Evolutionary conservation across 1,140 invertebrate genomes (phyloP).

Genomic region (Portunus trituberculatus): DNA sequence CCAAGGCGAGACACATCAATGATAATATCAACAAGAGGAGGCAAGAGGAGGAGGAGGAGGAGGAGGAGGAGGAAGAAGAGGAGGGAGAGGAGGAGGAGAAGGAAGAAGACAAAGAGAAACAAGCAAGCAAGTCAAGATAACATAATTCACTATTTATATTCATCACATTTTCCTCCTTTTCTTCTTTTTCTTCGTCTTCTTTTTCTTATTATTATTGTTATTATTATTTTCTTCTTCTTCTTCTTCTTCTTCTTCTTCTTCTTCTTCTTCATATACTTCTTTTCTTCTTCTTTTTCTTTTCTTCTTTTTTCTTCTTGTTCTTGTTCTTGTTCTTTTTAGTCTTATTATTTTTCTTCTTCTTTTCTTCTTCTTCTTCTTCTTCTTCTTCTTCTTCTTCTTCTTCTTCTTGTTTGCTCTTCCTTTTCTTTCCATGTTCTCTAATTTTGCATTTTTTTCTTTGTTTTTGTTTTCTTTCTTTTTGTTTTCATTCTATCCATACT

Average conservation of each 20-base stretch:
- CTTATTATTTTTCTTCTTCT: background rate
- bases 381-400: background rate
- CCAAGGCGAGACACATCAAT: too few species aligned
- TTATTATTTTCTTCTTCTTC: too few species aligned
- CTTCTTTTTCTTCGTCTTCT: background rate
- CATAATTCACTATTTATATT: too few species aligned
- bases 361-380: background rate
- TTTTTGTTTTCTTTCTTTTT: background rate
- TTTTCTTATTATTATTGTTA: too few species aligned
- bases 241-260: too few species aligned
- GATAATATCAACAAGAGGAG: too few species aligned
- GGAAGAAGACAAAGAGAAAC: too few species aligned
- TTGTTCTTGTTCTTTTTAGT: background rate
- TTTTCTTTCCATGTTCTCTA: background rate
- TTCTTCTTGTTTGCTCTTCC: background rate
- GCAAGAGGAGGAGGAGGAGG: too few species aligned
- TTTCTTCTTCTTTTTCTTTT: background rate
- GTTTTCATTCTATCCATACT: background rate
- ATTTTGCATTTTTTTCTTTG: background rate
- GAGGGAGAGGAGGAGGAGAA: too few species aligned
- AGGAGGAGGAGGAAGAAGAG: too few species aligned
- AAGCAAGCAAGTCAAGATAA: too few species aligned
- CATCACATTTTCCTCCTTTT: too few species aligned
- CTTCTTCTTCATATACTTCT: background rate
- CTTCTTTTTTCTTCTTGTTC: background rate